Base-by-base conservation (phyloP, 2,888 invertebrate genomes). In the Hecatera dysodea region DNA sequence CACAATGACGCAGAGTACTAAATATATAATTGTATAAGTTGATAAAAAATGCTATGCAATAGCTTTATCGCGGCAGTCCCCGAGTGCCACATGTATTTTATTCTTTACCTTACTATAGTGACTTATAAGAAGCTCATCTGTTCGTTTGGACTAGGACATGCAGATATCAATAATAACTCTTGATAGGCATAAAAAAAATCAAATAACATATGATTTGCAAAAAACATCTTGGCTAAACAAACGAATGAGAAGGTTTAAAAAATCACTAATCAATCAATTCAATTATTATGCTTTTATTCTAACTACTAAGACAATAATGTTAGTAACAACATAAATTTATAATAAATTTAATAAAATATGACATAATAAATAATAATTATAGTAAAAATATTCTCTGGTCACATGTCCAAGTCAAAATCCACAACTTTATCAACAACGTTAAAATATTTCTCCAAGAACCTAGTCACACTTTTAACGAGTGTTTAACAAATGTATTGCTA, bases 101-200 rank as follows among this genome's bases (percentile, higher is more conserved):
- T n/a, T 61, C 44, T 48, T 56, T 65, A 69, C 50, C 24, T 63
- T 61, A 67, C 46, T 60, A 56, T 57, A 12, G 68, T 63, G 64
- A 81, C 70, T 72, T 55, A 48, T 48, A 64, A 46, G 55, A 80
- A 80, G 80, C 78, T 80, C 80, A 53, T 77, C 78, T 42, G 50
- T 67, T 67, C 3, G 42, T 72, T 79, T 79, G 67, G 72, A 82
- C 66, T 22, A 72, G 65, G 72, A 82, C 75, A 78, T 74, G 71
- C 44, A 36, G 22, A 22, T 52, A 11, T 27, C n/a, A 11, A 3
- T 9, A 1, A 15, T 44, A 36, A 3, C 9, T 17, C 6, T 42
- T 19, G 2, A 2, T 33, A 42, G 19, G 9, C 8, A 63, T 36
- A 19, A 11, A 64, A 6, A 2, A 50, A 11, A 24, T n/a, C 24